These are phyloP conservation scores for Pterois miles DNA, from an alignment of 2,797 vertebrate genomes.

Conservation along the genomic window DNA sequence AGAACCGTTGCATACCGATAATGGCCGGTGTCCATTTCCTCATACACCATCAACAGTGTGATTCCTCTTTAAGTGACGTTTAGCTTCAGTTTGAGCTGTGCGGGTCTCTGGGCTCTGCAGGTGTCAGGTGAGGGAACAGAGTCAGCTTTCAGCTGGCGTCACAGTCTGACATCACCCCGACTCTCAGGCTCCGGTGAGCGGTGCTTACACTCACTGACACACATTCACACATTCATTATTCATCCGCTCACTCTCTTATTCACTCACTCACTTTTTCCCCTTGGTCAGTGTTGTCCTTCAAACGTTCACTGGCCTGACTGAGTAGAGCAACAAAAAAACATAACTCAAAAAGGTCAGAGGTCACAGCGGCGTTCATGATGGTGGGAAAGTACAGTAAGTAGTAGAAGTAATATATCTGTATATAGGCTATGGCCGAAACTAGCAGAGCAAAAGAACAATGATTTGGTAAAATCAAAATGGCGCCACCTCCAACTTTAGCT, in stretches of 20 bases:
- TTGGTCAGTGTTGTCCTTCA: not conserved
- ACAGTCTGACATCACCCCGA: constrained; percentile 26
- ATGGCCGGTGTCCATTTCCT: not conserved
- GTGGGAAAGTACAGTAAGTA: not conserved
- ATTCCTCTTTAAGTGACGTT: not conserved
- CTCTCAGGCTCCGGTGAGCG: constrained; percentile 1
- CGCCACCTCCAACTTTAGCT: no score
- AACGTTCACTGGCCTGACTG: not conserved
- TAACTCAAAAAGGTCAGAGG: not conserved
- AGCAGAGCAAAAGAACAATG: no score
- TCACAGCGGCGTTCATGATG: not conserved
- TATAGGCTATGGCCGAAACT: no score
- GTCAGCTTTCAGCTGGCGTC: constrained; percentile 39
- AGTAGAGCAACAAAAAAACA: not conserved
- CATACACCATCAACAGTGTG: not conserved
- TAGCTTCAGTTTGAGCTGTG: not conserved
- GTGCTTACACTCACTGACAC: constrained; percentile 49
- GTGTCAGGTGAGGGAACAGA: constrained; percentile 24
- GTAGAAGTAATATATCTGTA: no score
- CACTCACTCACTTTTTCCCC: constrained; percentile 12
- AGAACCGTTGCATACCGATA: not conserved
- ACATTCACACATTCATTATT: constrained; percentile 59
- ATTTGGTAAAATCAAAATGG: no score
- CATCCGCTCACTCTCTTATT: constrained; percentile 33
- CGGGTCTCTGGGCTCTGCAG: not conserved